These are phyloP conservation scores for Poeciliopsis turrubarensis DNA, from an alignment of 2,113 vertebrate species.

Conservation along the genomic window DNA sequence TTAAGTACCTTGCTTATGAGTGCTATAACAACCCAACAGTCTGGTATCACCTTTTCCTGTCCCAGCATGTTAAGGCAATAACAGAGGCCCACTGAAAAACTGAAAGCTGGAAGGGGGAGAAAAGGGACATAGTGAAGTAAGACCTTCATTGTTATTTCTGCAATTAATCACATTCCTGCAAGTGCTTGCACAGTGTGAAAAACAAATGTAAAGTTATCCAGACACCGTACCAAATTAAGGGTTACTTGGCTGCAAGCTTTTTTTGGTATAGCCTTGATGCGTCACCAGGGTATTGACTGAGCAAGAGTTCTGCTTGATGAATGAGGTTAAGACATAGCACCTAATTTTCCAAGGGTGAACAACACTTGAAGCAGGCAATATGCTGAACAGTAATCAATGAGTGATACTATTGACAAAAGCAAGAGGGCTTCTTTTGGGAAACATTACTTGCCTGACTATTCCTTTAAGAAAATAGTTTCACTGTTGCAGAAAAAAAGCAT, in stretches of 20 bases:
- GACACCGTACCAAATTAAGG: constrained; percentile 21
- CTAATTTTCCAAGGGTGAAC: constrained; percentile 6
- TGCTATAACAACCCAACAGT: constrained; percentile 62
- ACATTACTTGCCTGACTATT: not conserved
- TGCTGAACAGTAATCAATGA: not conserved
- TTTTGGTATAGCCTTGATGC: constrained; percentile 22
- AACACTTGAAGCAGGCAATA: constrained; percentile 5
- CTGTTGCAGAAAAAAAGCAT: not conserved
- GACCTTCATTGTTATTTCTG: constrained; percentile 52
- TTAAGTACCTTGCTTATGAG: constrained; percentile 62
- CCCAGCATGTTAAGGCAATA: constrained; percentile 35
- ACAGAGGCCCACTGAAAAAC: constrained; percentile 45
- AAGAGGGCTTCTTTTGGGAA: not conserved
- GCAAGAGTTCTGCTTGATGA: constrained; percentile 49
- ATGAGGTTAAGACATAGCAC: constrained; percentile 18
- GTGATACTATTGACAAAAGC: not conserved
- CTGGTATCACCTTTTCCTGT: constrained; percentile 70
- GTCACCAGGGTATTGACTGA: constrained; percentile 21
- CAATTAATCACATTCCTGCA: constrained; percentile 63
- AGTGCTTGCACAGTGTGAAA: constrained; percentile 57
- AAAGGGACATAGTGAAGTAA: constrained; percentile 49
- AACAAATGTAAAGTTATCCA: constrained; percentile 24
- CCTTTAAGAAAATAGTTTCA: not conserved
- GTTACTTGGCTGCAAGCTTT: constrained; percentile 41
- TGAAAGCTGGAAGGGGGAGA: constrained; percentile 18